Evolutionary conservation across 2,797 vertebrate species (phyloP).

Genomic region (Bucorvus abyssinicus): DNA sequence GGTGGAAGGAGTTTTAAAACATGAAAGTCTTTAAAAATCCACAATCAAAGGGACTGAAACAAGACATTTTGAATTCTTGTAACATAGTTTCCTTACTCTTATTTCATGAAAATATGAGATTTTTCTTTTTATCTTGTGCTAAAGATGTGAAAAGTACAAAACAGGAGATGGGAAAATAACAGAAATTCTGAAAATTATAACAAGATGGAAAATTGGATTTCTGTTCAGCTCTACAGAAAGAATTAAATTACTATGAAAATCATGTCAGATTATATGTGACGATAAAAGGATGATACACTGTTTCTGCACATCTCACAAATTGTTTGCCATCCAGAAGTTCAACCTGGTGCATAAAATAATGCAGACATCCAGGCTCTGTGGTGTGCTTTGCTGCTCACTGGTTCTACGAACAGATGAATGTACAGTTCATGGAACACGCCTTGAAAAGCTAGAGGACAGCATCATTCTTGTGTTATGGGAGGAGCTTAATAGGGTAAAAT

Average conservation of each 20-base stretch:
- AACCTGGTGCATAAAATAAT: background rate
- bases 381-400: background rate
- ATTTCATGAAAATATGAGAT: background rate
- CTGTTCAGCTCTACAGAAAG: background rate
- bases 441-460: background rate
- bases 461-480: background rate
- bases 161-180: background rate
- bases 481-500: background rate
- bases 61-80: background rate
- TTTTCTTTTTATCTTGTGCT: background rate
- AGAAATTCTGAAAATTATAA: background rate
- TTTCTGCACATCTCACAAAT: background rate
- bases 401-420: background rate
- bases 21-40: background rate
- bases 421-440: background rate
- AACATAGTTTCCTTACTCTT: background rate
- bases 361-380: background rate
- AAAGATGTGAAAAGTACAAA: background rate
- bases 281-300: background rate
- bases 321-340: background rate
- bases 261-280: background rate
- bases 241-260: background rate
- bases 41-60: background rate
- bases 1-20: background rate
- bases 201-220: background rate